A percentile compares a stretch with the other conserved stretches of the same genome.
These are phyloP conservation scores for Chloropsis hardwickii DNA, from an alignment of 2,113 vertebrate genomes.

Conservation along the genomic window DNA sequence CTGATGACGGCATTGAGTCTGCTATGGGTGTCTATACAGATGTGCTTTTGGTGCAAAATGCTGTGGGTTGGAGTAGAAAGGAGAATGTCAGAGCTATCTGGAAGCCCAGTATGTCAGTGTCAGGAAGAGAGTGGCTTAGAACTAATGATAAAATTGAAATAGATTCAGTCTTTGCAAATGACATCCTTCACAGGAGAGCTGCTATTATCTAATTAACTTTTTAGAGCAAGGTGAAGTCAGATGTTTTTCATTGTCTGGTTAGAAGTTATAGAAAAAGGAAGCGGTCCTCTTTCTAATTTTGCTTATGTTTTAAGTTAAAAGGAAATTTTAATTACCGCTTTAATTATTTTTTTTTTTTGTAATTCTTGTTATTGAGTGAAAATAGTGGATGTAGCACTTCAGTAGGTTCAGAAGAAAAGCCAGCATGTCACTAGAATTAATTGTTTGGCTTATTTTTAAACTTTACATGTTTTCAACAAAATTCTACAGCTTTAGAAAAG, in stretches of 20 bases:
- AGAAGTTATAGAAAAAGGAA: neutral
- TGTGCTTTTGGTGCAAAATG: neutral
- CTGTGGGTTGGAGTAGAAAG: neutral
- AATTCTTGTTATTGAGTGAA: neutral
- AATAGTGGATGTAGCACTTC: neutral
- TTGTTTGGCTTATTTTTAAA: neutral
- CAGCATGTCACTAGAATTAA: neutral
- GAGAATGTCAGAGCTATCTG: neutral
- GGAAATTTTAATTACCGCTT: neutral
- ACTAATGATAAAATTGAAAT: neutral
- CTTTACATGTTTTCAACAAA: neutral
- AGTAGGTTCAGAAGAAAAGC: neutral
- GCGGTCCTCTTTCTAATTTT: neutral
- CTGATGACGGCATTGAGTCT: neutral
- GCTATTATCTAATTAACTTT: neutral
- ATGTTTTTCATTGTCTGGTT: neutral
- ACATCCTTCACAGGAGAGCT: neutral
- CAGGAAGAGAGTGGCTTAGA: neutral
- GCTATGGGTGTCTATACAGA: neutral
- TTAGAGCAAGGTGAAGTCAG: neutral
- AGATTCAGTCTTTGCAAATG: neutral
- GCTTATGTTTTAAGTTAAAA: neutral
- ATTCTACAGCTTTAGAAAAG: neutral
- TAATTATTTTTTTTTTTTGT: neutral
- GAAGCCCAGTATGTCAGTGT: neutral